These are phyloP conservation scores for Cheilosia pagana DNA, from an alignment of 2,888 invertebrate species.

Conservation along the genomic window DNA sequence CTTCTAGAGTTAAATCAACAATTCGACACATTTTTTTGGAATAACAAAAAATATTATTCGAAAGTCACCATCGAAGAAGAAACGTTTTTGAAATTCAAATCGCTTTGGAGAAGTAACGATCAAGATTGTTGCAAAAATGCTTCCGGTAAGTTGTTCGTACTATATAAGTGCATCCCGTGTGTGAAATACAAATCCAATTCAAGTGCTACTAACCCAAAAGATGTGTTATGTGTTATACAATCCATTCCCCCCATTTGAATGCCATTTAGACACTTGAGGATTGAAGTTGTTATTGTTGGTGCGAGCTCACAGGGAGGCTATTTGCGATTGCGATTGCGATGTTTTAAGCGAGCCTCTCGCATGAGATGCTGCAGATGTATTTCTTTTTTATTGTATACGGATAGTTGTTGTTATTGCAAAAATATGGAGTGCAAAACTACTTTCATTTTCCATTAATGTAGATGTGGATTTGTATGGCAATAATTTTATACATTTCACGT, in stretches of 20 bases:
- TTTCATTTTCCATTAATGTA: constrained; percentile 70
- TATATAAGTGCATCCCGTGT: constrained; percentile 31
- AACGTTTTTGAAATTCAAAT: constrained; percentile 41
- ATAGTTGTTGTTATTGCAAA: constrained; percentile 27
- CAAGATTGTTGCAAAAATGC: constrained; percentile 67
- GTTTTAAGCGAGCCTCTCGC: constrained; percentile 6
- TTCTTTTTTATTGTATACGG: constrained; percentile 24
- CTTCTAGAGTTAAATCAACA: constrained; percentile 43
- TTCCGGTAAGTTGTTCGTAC: constrained; percentile 69
- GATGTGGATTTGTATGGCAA: constrained; percentile 16
- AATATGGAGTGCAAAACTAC: constrained; percentile 63
- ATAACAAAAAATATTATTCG: constrained; percentile 25
- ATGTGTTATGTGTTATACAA: constrained; percentile 51
- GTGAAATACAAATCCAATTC: constrained; percentile 36
- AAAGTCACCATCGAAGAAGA: constrained; percentile 6
- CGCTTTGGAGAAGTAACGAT: constrained; percentile 52
- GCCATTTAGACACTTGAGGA: constrained; percentile 56
- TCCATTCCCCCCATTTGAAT: constrained; percentile 12
- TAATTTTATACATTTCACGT: constrained; percentile 27
- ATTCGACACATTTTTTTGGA: constrained; percentile 53
- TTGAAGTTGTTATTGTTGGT: constrained; percentile 53
- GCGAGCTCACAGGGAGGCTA: neutral
- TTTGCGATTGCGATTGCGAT: too few relatives aligned
- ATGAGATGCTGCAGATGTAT: constrained; percentile 51
- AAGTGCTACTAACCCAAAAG: constrained; percentile 68